phyloP scores from a whole-genome alignment of 2,797 vertebrate species.

The Phalloptychus januarius region DNA sequence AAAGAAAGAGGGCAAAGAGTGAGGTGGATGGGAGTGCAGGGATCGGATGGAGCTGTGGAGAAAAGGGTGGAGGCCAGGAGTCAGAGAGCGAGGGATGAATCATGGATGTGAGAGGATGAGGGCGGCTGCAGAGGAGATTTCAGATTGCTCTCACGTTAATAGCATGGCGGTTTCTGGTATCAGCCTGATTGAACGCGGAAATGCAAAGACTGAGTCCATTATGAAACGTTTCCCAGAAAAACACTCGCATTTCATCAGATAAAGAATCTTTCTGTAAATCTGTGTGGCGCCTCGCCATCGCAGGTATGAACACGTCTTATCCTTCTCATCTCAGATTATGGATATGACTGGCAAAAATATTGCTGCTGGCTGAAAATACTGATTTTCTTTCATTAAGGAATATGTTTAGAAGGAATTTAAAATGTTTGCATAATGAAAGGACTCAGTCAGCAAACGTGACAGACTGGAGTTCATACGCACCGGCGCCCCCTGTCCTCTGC shows the following conservation, averaged over 20 bases:
- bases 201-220: slow-evolving; percentile 32
- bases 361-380: not conserved
- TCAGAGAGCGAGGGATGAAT: slow-evolving; percentile 7
- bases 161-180: slow-evolving; percentile 45
- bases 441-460: slow-evolving; percentile 56
- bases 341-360: not conserved
- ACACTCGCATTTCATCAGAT: slow-evolving; percentile 18
- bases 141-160: slow-evolving; percentile 44
- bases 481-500: slow-evolving; percentile 14
- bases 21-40: slow-evolving; percentile 47
- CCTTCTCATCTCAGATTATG: not conserved
- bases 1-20: slow-evolving; percentile 60
- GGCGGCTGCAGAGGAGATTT: slow-evolving; percentile 31
- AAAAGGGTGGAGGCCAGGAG: slow-evolving; percentile 7
- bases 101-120: slow-evolving; percentile 28
- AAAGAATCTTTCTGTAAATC: slow-evolving; percentile 3
- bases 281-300: not conserved
- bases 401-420: not conserved
- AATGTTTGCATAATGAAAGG: slow-evolving; percentile 2
- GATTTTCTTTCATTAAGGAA: not conserved
- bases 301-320: not conserved
- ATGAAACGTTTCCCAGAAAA: slow-evolving; percentile 45
- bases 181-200: slow-evolving; percentile 27
- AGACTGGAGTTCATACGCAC: slow-evolving; percentile 55
- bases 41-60: slow-evolving; percentile 11